These are phyloP conservation scores for Lophius piscatorius DNA, from an alignment of 2,113 vertebrate genomes.

Conservation along the genomic window DNA sequence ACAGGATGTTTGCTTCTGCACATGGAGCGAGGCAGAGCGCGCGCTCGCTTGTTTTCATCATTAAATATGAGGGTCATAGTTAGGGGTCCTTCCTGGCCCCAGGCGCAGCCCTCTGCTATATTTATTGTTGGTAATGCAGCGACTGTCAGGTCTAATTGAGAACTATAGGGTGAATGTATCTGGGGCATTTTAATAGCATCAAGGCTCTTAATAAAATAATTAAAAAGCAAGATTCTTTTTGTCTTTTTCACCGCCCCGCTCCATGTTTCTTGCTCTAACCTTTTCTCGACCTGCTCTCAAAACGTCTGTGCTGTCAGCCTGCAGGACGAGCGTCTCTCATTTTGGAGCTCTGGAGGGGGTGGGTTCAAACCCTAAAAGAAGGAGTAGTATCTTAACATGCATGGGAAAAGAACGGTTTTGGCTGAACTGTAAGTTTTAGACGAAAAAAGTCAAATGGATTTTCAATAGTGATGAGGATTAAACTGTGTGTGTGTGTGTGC, in stretches of 20 bases:
- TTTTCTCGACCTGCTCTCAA: slow-evolving; percentile 70
- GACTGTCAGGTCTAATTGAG: slow-evolving; percentile 83
- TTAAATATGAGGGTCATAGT: slow-evolving; percentile 81
- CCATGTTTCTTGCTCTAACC: slow-evolving; percentile 69
- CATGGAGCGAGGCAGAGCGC: slow-evolving; percentile 50
- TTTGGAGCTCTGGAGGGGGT: slow-evolving; percentile 34
- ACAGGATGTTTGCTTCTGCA: slow-evolving; percentile 10
- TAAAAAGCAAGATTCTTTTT: slow-evolving; percentile 77
- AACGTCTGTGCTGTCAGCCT: slow-evolving; percentile 60
- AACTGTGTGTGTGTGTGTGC: too few relatives aligned
- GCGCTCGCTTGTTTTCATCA: slow-evolving; percentile 78
- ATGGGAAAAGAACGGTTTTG: slow-evolving; percentile 24
- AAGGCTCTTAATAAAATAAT: slow-evolving; percentile 80
- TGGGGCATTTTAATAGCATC: slow-evolving; percentile 83
- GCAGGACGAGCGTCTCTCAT: slow-evolving; percentile 42
- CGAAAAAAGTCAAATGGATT: too few relatives aligned
- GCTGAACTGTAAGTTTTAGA: too few relatives aligned
- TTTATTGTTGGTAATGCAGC: slow-evolving; percentile 83
- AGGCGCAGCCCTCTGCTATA: slow-evolving; percentile 79
- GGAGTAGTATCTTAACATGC: slow-evolving; percentile 51
- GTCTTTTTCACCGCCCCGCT: slow-evolving; percentile 71
- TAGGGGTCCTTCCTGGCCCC: slow-evolving; percentile 75
- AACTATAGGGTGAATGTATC: slow-evolving; percentile 80
- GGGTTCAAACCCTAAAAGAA: slow-evolving; percentile 3
- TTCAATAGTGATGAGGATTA: too few relatives aligned